A percentile compares a stretch with the other conserved stretches of the same genome.
phyloP scores from a whole-genome alignment of 2,888 invertebrate genomes.

The Thalpophila matura region DNA sequence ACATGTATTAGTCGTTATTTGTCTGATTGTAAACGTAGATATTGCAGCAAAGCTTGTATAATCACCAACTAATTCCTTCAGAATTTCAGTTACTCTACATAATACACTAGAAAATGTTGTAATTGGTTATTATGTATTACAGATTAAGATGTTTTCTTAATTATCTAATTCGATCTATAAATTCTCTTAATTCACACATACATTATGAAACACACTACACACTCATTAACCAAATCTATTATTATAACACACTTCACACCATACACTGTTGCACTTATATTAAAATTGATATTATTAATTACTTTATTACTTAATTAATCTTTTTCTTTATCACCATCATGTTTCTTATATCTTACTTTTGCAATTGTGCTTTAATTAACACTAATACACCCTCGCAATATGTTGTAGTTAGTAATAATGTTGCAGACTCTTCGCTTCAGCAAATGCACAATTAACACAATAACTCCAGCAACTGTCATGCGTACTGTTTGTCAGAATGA shows the following conservation, averaged over 20 bases:
- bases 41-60: constrained; percentile 86
- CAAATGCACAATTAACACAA: constrained; percentile 82
- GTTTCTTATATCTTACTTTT: constrained; percentile 57
- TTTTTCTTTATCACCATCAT: constrained; percentile 62
- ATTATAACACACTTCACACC: constrained; percentile 41
- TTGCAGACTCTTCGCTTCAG: constrained; percentile 82
- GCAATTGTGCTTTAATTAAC: constrained; percentile 62
- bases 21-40: constrained; percentile 80
- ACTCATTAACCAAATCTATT: constrained; percentile 57
- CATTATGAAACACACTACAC: constrained; percentile 54
- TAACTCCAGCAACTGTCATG: constrained; percentile 88
- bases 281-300: constrained; percentile 50
- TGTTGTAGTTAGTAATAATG: constrained; percentile 77
- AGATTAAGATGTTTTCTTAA: constrained; percentile 88
- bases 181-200: constrained; percentile 47
- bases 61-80: constrained; percentile 86
- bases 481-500: constrained; percentile 85
- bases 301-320: constrained; percentile 58
- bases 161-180: constrained; percentile 61
- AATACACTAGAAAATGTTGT: constrained; percentile 74
- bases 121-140: constrained; percentile 67
- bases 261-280: constrained; percentile 54
- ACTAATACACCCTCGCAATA: constrained; percentile 69
- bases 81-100: constrained; percentile 81
- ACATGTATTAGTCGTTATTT: constrained; percentile 72